A percentile compares a stretch with the other conserved stretches of the same genome.
Conservation (phyloP, 2,888 invertebrate genomes). For the Aplocera efformata region DNA sequence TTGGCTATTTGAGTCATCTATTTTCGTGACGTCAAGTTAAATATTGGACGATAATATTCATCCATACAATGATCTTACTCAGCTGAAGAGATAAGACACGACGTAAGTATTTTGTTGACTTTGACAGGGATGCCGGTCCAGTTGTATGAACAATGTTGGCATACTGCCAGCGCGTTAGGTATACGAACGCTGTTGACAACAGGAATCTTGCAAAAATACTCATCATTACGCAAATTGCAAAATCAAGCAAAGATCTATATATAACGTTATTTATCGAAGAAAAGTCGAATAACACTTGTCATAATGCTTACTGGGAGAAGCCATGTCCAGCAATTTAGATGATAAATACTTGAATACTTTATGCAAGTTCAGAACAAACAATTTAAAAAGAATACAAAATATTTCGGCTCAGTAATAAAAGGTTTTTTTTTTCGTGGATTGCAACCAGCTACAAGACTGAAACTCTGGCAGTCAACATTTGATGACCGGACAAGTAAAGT, state of each 20-base stretch:
- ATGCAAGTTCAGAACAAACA: too few relatives aligned
- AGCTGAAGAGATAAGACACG: slow-evolving; percentile 21
- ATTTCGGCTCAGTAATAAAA: too few relatives aligned
- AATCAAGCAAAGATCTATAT: background rate
- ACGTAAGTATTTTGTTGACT: slow-evolving; percentile 19
- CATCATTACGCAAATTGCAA: slow-evolving; percentile 21
- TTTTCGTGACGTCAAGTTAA: slow-evolving; percentile 42
- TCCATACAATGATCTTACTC: slow-evolving; percentile 18
- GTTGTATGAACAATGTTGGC: slow-evolving; percentile 40
- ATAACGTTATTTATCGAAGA: too few relatives aligned
- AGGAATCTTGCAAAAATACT: slow-evolving; percentile 26
- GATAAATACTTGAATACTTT: too few relatives aligned
- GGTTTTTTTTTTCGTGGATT: too few relatives aligned
- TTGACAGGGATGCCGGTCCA: slow-evolving; percentile 28
- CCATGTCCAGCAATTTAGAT: too few relatives aligned
- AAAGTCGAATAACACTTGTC: too few relatives aligned
- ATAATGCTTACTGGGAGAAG: too few relatives aligned
- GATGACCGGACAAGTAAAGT: too few relatives aligned
- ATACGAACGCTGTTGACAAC: slow-evolving; percentile 35
- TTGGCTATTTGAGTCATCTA: slow-evolving; percentile 49
- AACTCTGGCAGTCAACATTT: too few relatives aligned
- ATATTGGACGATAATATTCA: slow-evolving; percentile 35
- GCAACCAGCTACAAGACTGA: too few relatives aligned
- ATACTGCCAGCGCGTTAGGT: slow-evolving; percentile 33
- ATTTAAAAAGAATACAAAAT: too few relatives aligned